Evolutionary conservation across 2,888 invertebrate genomes (phyloP).

Genomic region (Agriopis leucophaearia): DNA sequence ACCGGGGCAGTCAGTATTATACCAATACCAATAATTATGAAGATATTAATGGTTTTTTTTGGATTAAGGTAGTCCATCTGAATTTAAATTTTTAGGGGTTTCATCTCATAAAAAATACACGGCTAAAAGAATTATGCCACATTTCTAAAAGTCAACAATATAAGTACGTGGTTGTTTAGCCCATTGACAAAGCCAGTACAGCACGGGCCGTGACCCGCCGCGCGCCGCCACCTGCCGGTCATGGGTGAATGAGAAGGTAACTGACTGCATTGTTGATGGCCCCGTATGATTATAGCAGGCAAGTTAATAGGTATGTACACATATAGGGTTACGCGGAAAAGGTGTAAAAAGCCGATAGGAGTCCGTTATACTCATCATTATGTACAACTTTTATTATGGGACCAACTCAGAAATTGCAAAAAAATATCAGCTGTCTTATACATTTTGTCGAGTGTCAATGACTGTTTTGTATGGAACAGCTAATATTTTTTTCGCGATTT

Average conservation of each 20-base stretch:
- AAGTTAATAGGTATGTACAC: slow-evolving; percentile 7
- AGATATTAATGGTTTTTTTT: too few relatives aligned
- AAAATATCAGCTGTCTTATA: too few relatives aligned
- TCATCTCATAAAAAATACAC: not conserved
- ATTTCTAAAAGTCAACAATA: slow-evolving; percentile 26
- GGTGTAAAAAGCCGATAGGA: too few relatives aligned
- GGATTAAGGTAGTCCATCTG: too few relatives aligned
- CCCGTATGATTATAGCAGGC: slow-evolving; percentile 28
- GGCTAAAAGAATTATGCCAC: not conserved
- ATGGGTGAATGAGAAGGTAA: slow-evolving; percentile 52
- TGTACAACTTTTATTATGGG: too few relatives aligned
- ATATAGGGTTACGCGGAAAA: not conserved
- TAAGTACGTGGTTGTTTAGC: slow-evolving; percentile 12
- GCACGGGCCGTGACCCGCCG: slow-evolving; percentile 55
- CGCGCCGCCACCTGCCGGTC: slow-evolving; percentile 58
- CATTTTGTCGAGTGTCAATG: too few relatives aligned
- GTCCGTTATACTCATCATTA: too few relatives aligned
- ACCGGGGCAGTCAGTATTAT: too few relatives aligned
- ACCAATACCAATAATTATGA: too few relatives aligned
- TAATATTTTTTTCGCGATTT: too few relatives aligned
- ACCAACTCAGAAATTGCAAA: too few relatives aligned
- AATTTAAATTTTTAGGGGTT: not conserved
- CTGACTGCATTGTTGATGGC: slow-evolving; percentile 37
- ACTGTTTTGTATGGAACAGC: too few relatives aligned
- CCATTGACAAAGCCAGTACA: slow-evolving; percentile 37